Evolutionary conservation across 2,888 invertebrate genomes (phyloP).

Genomic region (Microchrysa polita): DNA sequence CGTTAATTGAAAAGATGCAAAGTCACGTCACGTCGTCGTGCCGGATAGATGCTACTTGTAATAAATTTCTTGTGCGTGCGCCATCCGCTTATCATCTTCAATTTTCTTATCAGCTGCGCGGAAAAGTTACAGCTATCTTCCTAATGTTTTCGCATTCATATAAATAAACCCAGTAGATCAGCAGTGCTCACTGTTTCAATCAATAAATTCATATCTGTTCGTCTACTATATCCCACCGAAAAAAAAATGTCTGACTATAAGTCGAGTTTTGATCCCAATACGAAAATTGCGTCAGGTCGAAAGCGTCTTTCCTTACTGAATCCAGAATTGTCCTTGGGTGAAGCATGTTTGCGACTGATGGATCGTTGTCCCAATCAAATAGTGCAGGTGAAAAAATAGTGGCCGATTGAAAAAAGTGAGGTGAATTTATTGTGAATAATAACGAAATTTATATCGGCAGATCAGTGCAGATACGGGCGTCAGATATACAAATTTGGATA

Average conservation of each 20-base stretch:
- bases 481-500: slow-evolving; percentile 18
- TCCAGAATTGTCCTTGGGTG: slow-evolving; percentile 35
- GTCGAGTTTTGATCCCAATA: slow-evolving; percentile 27
- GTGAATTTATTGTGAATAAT: not conserved
- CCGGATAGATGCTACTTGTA: too few relatives aligned
- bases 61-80: too few relatives aligned
- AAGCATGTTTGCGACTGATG: slow-evolving; percentile 20
- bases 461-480: slow-evolving; percentile 40
- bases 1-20: too few relatives aligned
- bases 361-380: slow-evolving; percentile 29
- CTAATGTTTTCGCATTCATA: too few relatives aligned
- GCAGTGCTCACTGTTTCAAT: too few relatives aligned
- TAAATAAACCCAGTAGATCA: too few relatives aligned
- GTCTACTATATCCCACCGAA: too few relatives aligned
- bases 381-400: slow-evolving; percentile 21
- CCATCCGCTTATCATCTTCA: too few relatives aligned
- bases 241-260: slow-evolving; percentile 22
- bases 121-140: too few relatives aligned
- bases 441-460: not conserved
- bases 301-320: slow-evolving; percentile 25
- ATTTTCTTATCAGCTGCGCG: too few relatives aligned
- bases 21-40: too few relatives aligned
- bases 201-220: too few relatives aligned
- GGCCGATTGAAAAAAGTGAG: not conserved
- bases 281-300: slow-evolving; percentile 25